Evolutionary conservation across 1,140 invertebrate species (phyloP).

Genomic region (Phenacoccus solenopsis): DNA sequence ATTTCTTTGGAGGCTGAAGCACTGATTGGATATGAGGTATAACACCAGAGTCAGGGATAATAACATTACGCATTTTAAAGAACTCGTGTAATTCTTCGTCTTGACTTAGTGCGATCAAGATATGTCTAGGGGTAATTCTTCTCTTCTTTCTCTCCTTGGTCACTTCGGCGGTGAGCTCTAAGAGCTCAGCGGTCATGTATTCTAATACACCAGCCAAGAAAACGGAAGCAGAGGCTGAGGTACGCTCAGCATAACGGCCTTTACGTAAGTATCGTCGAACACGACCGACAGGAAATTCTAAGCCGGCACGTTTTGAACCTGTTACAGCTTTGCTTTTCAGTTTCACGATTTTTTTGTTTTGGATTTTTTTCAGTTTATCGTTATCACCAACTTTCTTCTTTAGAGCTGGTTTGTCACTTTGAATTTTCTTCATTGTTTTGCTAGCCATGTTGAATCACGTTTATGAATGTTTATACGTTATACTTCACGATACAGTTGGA

Average conservation of each 20-base stretch:
- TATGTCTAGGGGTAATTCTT: slow-evolving; percentile 60
- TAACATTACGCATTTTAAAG: slow-evolving; percentile 59
- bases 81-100: slow-evolving; percentile 60
- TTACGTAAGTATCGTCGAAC: slow-evolving; percentile 54
- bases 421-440: too few species aligned
- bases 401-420: too few species aligned
- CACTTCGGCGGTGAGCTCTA: slow-evolving; percentile 68
- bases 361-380: too few species aligned
- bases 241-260: slow-evolving; percentile 53
- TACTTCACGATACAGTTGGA: too few species aligned
- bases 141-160: slow-evolving; percentile 47
- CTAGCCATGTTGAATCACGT: too few species aligned
- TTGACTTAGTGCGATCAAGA: slow-evolving; percentile 60
- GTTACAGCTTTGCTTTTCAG: too few species aligned
- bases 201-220: slow-evolving; percentile 53
- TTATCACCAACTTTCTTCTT: too few species aligned
- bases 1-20: slow-evolving; percentile 55
- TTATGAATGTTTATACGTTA: too few species aligned
- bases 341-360: too few species aligned
- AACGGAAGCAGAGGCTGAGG: slow-evolving; percentile 53
- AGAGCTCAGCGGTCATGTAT: slow-evolving; percentile 55
- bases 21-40: slow-evolving; percentile 63
- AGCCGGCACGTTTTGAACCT: slow-evolving; percentile 44
- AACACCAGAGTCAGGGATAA: slow-evolving; percentile 72
- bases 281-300: slow-evolving; percentile 57